phyloP scores from a whole-genome alignment of 2,113 vertebrate genomes.

The Pseudonaja textilis region DNA sequence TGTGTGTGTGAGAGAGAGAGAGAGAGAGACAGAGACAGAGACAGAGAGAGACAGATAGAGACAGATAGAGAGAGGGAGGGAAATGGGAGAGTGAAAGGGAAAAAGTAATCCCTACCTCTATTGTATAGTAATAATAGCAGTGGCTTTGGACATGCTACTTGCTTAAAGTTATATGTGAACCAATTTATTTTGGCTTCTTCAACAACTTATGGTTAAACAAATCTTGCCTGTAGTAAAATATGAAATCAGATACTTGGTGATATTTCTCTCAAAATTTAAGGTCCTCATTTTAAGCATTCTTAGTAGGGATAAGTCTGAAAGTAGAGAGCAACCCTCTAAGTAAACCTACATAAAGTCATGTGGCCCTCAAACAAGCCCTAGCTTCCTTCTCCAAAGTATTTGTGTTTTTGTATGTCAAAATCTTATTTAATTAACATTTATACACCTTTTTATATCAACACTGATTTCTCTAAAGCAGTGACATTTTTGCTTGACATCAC shows the following conservation, averaged over 20 bases:
- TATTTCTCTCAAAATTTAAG: not conserved
- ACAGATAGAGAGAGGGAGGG: too few species aligned
- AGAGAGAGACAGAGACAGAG: too few species aligned
- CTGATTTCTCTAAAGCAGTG: not conserved
- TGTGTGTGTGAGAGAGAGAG: too few species aligned
- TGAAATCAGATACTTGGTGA: not conserved
- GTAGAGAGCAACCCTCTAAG: not conserved
- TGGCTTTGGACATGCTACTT: not conserved
- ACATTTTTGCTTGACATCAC: not conserved
- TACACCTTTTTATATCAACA: not conserved
- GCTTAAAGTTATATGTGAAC: not conserved
- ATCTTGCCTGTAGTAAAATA: not conserved
- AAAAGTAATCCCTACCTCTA: not conserved
- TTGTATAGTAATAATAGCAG: not conserved
- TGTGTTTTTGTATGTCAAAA: not conserved
- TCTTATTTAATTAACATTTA: not conserved
- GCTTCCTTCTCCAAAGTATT: not conserved
- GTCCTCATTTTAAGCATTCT: not conserved
- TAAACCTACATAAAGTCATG: not conserved
- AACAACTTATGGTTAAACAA: not conserved
- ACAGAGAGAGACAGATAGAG: too few species aligned
- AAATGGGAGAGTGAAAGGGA: too few species aligned
- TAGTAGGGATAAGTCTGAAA: not conserved
- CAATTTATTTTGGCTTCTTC: not conserved
- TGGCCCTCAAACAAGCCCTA: not conserved